Evolutionary conservation across 2,797 vertebrate genomes (phyloP), one percentile per base, ranked within the genome.

Genomic region (Sitta carolinensis): DNA sequence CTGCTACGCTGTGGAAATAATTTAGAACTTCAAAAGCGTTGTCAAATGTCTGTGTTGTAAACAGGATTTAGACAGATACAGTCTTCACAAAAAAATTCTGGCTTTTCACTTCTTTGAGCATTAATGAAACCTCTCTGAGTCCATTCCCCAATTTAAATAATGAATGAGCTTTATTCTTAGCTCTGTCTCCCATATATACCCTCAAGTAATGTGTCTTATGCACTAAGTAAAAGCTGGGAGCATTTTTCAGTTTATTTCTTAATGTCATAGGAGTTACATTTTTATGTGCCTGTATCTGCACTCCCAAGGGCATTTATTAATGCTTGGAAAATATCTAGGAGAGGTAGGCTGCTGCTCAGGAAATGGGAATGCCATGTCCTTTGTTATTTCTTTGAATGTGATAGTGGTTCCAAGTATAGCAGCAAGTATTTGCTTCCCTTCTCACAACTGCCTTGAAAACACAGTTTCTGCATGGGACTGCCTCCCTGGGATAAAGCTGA

Each of bases 141-240:
- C 85, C 74, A 40, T 93, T 86, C 69, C 59, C 34, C 76, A 87
- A 84, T 93, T 97, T 96, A 88, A 93, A 96, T 97, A 95, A 96
- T 86, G 79, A 91, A 87, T 84, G 82, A 91, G 62, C 69, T 86
- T 21, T 89, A 95, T 97, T 94, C 52, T 69, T 91, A 94, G 66
- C 32, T 4, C 52, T 38, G 5, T 68, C 52, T 94, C 29, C 34
- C 23, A 27, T 48, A 50, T 23, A 42, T 61, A 32, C 58, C 77
- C 80, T 91, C 59, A 76, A 84, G 82, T 62, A 78, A 87, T 69
- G 38, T 66, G 62, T 91, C 38, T 81, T 79, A 66, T 6, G 26
- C 34, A 29, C 52, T 87, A 77, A 90, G 90, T 68, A 93, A 86
- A 86, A 91, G 30, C 85, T 78, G 59, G 32, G 42, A 73, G 55